phyloP scores from a whole-genome alignment of 1,140 invertebrate genomes.

The Aporrectodea caliginosa region DNA sequence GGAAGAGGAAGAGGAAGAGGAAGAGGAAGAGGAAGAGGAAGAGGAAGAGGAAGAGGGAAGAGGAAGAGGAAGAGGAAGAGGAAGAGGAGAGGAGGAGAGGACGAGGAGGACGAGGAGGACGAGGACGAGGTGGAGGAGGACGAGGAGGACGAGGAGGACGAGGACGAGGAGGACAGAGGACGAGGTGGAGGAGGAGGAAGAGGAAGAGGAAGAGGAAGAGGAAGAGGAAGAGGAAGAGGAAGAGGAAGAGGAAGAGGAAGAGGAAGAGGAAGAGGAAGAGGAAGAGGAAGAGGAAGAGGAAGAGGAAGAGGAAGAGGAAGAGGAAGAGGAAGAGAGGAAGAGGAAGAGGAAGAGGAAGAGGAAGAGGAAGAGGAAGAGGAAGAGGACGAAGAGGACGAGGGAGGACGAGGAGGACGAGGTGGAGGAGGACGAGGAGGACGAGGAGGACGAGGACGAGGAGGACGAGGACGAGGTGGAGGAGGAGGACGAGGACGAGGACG shows the following conservation, averaged over 20 bases:
- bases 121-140: slow-evolving; percentile 8
- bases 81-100: neutral
- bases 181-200: neutral
- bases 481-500: neutral
- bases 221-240: neutral
- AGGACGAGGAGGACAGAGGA: no score
- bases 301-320: no score
- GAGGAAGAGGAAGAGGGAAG: neutral
- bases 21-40: neutral
- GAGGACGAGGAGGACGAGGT: no score
- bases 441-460: neutral
- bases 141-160: neutral
- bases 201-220: neutral
- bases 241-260: no score
- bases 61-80: neutral
- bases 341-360: no score
- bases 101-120: no score
- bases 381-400: no score
- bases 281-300: slow-evolving; percentile 12
- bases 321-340: no score
- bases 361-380: no score
- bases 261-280: slow-evolving; percentile 5
- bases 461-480: neutral
- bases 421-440: neutral
- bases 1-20: neutral